Conservation (phyloP, 2,113 vertebrate species). For the Cariama cristata region DNA sequence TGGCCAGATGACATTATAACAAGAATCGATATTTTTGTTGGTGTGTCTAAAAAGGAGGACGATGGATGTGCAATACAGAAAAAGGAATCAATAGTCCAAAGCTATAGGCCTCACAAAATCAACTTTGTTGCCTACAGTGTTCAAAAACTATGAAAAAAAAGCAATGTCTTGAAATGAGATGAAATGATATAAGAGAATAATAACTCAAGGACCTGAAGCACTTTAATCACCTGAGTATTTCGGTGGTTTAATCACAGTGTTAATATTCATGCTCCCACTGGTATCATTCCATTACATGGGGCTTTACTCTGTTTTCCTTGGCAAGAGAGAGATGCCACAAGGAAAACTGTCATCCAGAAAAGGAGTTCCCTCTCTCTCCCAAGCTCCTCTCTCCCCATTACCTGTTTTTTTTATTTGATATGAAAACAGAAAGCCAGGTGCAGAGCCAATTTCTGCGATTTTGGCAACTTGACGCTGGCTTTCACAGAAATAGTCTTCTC, state of each 20-base stretch:
- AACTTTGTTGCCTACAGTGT: constrained; percentile 23
- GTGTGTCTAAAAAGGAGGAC: neutral
- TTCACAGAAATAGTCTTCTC: constrained; percentile 20
- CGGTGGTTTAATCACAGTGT: constrained; percentile 29
- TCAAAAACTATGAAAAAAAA: constrained; percentile 27
- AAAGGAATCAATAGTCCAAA: constrained; percentile 37
- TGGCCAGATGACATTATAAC: neutral
- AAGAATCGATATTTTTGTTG: neutral
- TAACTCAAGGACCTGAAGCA: constrained; percentile 32
- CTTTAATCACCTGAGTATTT: constrained; percentile 50
- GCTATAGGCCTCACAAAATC: constrained; percentile 3
- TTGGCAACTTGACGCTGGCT: neutral
- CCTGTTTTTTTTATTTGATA: neutral
- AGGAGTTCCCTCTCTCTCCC: neutral
- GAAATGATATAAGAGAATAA: constrained; percentile 31
- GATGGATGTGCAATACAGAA: constrained; percentile 1
- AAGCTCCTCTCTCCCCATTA: neutral
- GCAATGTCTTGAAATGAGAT: neutral
- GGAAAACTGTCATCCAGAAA: neutral
- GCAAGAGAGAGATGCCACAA: neutral
- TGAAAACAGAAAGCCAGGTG: neutral
- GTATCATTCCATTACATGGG: neutral
- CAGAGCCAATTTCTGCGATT: neutral
- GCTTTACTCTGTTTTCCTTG: constrained; percentile 8
- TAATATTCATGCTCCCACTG: neutral